These are phyloP conservation scores for Paramisgurnus dabryanus DNA, from an alignment of 2,113 vertebrate species.

Conservation along the genomic window DNA sequence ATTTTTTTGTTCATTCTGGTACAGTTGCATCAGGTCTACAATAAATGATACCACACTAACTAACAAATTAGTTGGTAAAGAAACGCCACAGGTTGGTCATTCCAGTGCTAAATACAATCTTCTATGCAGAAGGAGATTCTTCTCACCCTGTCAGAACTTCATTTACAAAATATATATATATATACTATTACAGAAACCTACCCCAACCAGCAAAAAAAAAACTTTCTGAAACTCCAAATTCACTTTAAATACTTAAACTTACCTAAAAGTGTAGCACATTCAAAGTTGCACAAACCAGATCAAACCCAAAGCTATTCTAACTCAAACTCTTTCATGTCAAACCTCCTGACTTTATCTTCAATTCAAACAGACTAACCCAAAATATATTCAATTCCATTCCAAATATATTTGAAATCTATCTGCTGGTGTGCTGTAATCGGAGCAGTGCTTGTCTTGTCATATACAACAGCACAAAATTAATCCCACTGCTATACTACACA, in stretches of 20 bases:
- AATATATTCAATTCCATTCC: not conserved
- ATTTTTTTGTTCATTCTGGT: conserved; percentile 38
- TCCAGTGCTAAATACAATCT: conserved; percentile 5
- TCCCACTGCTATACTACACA: not conserved
- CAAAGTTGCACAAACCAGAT: too few relatives aligned
- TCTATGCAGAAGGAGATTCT: not conserved
- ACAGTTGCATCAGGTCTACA: conserved; percentile 11
- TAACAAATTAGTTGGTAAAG: conserved; percentile 29
- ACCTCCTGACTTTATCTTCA: not conserved
- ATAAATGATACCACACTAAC: conserved; percentile 47
- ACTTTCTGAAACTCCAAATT: too few relatives aligned
- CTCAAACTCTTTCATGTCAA: not conserved
- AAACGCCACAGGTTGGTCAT: conserved; percentile 13
- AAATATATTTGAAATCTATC: not conserved
- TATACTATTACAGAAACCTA: not conserved
- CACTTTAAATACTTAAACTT: too few relatives aligned
- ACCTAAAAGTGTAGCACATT: too few relatives aligned
- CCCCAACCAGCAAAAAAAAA: too few relatives aligned
- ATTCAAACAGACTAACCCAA: not conserved
- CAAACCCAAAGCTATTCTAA: not conserved
- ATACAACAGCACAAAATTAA: too few relatives aligned
- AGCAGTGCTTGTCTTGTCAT: too few relatives aligned
- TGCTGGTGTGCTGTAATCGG: not conserved
- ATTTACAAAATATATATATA: not conserved
- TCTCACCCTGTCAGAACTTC: not conserved